Percentiles rank a stretch among this genome's conserved stretches.
Evolutionary conservation across 2,888 invertebrate species (phyloP).

Genomic region (Dichetophora obliterata): DNA sequence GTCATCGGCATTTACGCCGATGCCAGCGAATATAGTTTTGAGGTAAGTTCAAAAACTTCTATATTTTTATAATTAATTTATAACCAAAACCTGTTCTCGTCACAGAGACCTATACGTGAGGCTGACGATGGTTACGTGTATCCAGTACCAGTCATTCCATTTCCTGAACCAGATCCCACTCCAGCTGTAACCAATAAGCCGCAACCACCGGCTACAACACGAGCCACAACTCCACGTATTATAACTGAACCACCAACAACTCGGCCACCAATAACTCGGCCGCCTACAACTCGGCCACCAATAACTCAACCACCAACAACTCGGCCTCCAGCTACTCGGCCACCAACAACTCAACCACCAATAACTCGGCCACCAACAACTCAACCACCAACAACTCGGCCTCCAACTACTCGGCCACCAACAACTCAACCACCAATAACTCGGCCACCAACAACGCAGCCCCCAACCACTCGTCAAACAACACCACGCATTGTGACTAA

Average conservation of each 20-base stretch:
- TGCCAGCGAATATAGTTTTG: conserved; percentile 57
- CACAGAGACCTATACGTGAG: conserved; percentile 60
- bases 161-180: conserved; percentile 50
- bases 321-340: conserved; percentile 32
- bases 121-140: conserved; percentile 64
- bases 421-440: conserved; percentile 30
- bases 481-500: conserved; percentile 15
- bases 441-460: not conserved
- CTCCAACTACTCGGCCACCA: conserved; percentile 46
- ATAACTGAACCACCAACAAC: conserved; percentile 35
- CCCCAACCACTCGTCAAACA: not conserved
- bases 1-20: conserved; percentile 60
- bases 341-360: conserved; percentile 51
- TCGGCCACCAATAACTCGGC: conserved; percentile 36
- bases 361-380: conserved; percentile 49
- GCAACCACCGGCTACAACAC: conserved; percentile 50
- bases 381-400: conserved; percentile 16
- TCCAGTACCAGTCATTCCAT: conserved; percentile 60
- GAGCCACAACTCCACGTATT: conserved; percentile 37
- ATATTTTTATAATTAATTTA: not conserved
- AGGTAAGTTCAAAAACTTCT: conserved; percentile 54
- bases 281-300: conserved; percentile 49
- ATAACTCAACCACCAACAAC: conserved; percentile 52
- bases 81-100: conserved; percentile 2
- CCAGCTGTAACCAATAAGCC: conserved; percentile 50